Evolutionary conservation across 2,113 vertebrate species (phyloP).

Genomic region (Aythya baeri): DNA sequence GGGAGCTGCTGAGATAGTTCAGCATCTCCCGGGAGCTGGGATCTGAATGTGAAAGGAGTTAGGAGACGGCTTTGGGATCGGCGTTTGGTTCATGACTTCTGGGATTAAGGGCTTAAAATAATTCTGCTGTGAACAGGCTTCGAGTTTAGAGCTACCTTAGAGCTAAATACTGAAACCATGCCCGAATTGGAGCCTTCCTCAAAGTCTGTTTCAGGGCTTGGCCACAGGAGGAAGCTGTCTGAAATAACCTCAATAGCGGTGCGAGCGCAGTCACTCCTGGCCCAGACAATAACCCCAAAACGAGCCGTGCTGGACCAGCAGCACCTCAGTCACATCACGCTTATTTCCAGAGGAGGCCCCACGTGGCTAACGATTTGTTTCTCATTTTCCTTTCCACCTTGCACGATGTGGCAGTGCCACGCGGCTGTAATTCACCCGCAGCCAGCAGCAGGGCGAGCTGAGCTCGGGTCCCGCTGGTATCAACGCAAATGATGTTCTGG

Average conservation of each 20-base stretch:
- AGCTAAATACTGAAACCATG: not conserved
- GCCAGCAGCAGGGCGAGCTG: not conserved
- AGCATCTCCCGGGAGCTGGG: not conserved
- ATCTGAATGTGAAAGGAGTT: not conserved
- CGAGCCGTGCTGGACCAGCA: not conserved
- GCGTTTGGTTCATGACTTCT: not conserved
- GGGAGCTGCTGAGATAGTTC: not conserved
- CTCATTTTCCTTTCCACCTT: not conserved
- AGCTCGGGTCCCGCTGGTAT: not conserved
- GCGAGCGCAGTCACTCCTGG: not conserved
- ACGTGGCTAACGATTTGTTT: not conserved
- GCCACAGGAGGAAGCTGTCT: not conserved
- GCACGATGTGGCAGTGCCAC: not conserved
- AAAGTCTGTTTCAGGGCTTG: not conserved
- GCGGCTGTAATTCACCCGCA: not conserved
- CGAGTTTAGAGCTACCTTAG: not conserved
- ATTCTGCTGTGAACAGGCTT: not conserved
- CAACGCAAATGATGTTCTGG: not conserved
- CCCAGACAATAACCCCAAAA: fast-evolving
- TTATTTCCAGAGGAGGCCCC: not conserved
- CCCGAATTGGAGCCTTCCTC: not conserved
- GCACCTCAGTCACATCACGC: not conserved
- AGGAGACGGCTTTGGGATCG: not conserved
- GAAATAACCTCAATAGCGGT: not conserved
- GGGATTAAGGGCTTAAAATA: constrained; percentile 5